A percentile compares a stretch with the other conserved stretches of the same genome.
Evolutionary conservation across 1,140 invertebrate genomes (phyloP).

Genomic region (Forficula auricularia): DNA sequence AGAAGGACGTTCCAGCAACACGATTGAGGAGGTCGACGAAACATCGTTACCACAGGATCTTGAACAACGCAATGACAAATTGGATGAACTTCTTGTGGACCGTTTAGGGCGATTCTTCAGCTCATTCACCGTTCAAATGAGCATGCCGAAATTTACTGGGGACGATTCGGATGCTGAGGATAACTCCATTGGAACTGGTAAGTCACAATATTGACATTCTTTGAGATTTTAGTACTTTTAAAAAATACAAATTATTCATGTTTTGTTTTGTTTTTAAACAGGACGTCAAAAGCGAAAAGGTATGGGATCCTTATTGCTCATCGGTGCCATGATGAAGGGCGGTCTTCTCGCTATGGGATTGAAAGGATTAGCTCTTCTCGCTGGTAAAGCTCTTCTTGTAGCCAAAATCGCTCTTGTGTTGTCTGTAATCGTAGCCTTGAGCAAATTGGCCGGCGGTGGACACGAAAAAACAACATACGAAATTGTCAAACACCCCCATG

Average conservation of each 20-base stretch:
- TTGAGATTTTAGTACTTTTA: too few relatives aligned
- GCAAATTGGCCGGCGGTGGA: constrained; percentile 43
- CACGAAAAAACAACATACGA: constrained; percentile 65
- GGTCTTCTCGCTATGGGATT: constrained; percentile 52
- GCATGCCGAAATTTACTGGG: constrained; percentile 30
- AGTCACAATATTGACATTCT: too few relatives aligned
- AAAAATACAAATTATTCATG: constrained; percentile 7
- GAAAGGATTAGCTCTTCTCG: constrained; percentile 50
- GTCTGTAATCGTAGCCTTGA: constrained; percentile 54
- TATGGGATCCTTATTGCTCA: constrained; percentile 36
- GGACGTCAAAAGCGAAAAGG: constrained; percentile 19
- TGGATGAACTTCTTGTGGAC: constrained; percentile 37
- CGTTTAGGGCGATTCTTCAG: constrained; percentile 36
- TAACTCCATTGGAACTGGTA: constrained; percentile 23
- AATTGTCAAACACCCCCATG: constrained; percentile 67
- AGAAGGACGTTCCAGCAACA: constrained; percentile 32
- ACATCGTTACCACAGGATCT: constrained; percentile 14
- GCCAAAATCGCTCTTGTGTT: constrained; percentile 57
- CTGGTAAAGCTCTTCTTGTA: constrained; percentile 51
- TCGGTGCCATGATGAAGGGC: constrained; percentile 45
- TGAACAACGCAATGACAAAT: constrained; percentile 20
- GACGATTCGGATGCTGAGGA: constrained; percentile 11
- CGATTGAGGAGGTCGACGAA: constrained; percentile 18
- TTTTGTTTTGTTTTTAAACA: constrained; percentile 8
- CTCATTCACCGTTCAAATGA: constrained; percentile 37